Evolutionary conservation across 64 coral and sea anemone species (phyloP).

Genomic region (Cladopsammia gracilis): DNA sequence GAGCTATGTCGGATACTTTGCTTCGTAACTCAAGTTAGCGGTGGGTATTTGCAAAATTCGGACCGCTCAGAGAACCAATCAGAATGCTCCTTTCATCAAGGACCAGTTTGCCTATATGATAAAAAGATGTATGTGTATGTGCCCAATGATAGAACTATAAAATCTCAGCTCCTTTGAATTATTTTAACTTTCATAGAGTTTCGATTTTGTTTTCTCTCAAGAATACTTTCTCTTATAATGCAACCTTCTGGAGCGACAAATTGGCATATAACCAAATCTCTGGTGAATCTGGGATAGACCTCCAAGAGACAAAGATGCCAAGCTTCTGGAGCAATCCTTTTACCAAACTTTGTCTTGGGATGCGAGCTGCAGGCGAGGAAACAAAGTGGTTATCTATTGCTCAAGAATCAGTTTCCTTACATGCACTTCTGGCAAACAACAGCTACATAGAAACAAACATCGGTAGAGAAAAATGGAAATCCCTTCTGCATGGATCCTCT

Average conservation of each 20-base stretch:
- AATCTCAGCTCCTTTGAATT: neutral
- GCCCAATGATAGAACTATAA: no score
- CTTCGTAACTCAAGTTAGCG: no score
- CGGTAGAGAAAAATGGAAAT: constrained; percentile 36
- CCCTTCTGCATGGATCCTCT: neutral
- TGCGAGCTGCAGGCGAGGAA: neutral
- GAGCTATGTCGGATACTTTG: no score
- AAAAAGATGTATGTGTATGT: no score
- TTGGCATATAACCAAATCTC: neutral
- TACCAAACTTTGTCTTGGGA: constrained; percentile 44
- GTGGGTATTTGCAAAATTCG: no score
- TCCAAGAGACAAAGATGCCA: constrained; percentile 27
- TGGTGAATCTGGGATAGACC: constrained; percentile 1
- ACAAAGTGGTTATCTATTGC: constrained; percentile 23
- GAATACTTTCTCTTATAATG: constrained; percentile 28
- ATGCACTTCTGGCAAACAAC: constrained; percentile 15
- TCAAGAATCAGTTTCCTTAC: neutral
- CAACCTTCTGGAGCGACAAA: constrained; percentile 10
- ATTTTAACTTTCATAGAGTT: neutral
- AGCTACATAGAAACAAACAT: neutral
- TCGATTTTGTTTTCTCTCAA: neutral
- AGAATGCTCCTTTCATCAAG: no score
- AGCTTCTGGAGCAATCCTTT: constrained; percentile 29
- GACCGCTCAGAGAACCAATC: neutral
- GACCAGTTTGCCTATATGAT: no score